phyloP scores from a whole-genome alignment of 2,888 invertebrate species.

The Hypercompe scribonia region DNA sequence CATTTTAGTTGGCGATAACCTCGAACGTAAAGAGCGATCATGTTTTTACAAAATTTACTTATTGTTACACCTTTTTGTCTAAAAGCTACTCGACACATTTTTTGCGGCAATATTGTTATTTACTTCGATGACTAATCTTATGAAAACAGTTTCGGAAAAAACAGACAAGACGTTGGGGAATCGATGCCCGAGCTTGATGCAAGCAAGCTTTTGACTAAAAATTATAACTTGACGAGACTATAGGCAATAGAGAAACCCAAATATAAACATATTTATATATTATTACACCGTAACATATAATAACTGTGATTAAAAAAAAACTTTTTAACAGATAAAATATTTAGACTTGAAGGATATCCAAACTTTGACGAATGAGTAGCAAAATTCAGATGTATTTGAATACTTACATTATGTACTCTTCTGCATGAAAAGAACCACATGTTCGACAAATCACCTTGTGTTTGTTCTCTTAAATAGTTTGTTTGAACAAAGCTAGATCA shows the following conservation, averaged over 20 bases:
- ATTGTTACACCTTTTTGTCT: neutral
- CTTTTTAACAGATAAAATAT: too few relatives aligned
- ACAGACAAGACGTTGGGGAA: too few relatives aligned
- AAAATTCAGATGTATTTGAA: too few relatives aligned
- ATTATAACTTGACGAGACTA: neutral
- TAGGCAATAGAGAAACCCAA: neutral
- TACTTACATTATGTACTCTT: neutral
- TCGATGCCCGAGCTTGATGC: too few relatives aligned
- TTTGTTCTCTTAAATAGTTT: neutral
- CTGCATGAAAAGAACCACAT: neutral
- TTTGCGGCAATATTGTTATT: neutral
- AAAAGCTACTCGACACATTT: neutral
- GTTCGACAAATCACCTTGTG: neutral
- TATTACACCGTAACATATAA: neutral
- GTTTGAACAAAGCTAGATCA: neutral
- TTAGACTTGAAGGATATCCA: neutral
- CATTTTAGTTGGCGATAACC: constrained; percentile 31
- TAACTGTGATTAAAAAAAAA: neutral
- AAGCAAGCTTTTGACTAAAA: neutral
- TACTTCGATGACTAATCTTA: too few relatives aligned
- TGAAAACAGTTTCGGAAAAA: too few relatives aligned
- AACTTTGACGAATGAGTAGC: neutral
- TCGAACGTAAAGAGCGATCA: constrained; percentile 15
- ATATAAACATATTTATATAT: neutral
- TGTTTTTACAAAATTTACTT: neutral